phyloP scores from a whole-genome alignment of 1,140 invertebrate genomes.

The Prorops nasuta region DNA sequence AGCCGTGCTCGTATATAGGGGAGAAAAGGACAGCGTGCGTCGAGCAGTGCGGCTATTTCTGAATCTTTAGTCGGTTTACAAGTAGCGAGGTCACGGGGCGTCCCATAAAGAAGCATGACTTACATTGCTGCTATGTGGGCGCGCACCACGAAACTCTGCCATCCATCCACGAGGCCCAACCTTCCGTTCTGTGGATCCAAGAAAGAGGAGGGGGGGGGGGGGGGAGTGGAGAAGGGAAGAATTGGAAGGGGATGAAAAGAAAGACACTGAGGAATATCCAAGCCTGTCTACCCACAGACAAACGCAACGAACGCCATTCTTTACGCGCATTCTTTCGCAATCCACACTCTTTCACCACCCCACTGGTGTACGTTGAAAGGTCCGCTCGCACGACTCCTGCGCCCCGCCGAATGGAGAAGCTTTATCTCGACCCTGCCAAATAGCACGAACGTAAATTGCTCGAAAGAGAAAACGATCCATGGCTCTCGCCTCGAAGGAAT shows the following conservation, averaged over 20 bases:
- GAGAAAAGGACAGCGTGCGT: slow-evolving; percentile 7
- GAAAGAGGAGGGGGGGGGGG: not conserved
- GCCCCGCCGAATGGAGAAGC: too few species aligned
- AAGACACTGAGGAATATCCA: too few species aligned
- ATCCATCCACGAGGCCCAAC: slow-evolving; percentile 41
- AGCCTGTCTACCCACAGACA: too few species aligned
- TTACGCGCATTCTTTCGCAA: too few species aligned
- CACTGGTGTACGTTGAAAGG: too few species aligned
- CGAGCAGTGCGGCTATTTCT: slow-evolving; percentile 45
- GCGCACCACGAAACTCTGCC: slow-evolving; percentile 44
- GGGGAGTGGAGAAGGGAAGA: not conserved
- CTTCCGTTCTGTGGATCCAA: slow-evolving; percentile 12
- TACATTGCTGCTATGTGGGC: slow-evolving; percentile 51
- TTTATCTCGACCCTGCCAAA: too few species aligned
- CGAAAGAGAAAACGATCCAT: too few species aligned
- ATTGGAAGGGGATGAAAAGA: not conserved
- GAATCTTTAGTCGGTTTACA: slow-evolving; percentile 55
- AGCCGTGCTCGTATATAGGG: not conserved
- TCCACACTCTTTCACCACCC: too few species aligned
- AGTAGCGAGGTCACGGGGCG: slow-evolving; percentile 52
- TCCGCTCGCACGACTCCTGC: too few species aligned
- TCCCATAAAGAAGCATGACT: slow-evolving; percentile 54
- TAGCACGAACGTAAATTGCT: too few species aligned
- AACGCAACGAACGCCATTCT: too few species aligned
- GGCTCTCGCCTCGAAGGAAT: too few species aligned